Conservation (phyloP, 2,797 vertebrate genomes). For the Nyctalus aviator region DNA sequence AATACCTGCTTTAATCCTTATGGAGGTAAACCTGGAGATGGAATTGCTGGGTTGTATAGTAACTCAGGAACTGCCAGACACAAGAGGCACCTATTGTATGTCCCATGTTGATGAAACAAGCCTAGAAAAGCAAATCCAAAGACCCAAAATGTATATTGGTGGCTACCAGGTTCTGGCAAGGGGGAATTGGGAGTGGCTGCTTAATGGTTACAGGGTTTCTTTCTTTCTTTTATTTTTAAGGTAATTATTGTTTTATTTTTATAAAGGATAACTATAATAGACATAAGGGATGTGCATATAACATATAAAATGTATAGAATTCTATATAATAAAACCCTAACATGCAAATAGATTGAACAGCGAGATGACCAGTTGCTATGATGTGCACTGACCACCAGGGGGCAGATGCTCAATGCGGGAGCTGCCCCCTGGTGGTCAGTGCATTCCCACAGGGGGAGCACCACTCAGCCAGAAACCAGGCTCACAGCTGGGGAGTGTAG, state of each 20-base stretch:
- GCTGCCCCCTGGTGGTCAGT: too few species aligned
- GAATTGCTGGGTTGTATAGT: background rate
- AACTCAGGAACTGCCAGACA: background rate
- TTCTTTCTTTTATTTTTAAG: background rate
- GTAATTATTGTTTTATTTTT: background rate
- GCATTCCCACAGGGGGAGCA: too few species aligned
- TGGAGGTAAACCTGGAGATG: fast-evolving
- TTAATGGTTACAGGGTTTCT: too few species aligned
- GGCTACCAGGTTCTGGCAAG: background rate
- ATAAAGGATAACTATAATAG: background rate
- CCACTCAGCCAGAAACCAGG: too few species aligned
- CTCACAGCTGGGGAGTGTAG: too few species aligned
- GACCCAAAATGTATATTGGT: background rate
- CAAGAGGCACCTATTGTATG: background rate
- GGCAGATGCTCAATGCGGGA: too few species aligned
- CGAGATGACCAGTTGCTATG: too few species aligned
- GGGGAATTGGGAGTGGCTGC: too few species aligned
- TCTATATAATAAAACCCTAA: too few species aligned
- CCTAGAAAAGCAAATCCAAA: background rate
- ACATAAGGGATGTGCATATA: background rate
- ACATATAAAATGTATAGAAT: background rate
- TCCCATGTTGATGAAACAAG: background rate
- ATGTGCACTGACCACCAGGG: too few species aligned
- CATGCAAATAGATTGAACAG: too few species aligned
- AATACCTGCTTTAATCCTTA: background rate